Conservation (phyloP, 2,888 invertebrate species). For the Patella depressa region DNA sequence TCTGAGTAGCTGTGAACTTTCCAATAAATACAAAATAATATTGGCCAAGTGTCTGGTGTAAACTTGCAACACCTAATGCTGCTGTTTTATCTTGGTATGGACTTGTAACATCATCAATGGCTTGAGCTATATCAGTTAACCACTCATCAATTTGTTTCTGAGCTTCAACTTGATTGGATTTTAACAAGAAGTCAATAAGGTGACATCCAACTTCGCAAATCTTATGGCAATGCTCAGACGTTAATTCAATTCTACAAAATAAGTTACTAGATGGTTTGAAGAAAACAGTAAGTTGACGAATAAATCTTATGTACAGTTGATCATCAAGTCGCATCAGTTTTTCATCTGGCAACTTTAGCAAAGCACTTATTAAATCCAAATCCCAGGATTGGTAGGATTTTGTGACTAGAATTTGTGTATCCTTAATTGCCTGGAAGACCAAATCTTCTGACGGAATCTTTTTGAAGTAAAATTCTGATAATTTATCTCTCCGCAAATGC, state of each 20-base stretch:
- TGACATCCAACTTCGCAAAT: conserved; percentile 75
- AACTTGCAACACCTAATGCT: conserved; percentile 54
- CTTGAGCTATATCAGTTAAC: conserved; percentile 83
- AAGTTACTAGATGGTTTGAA: conserved; percentile 89
- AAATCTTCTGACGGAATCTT: conserved; percentile 60
- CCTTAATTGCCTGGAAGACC: conserved; percentile 76
- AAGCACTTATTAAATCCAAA: conserved; percentile 89
- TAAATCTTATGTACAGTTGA: conserved; percentile 77
- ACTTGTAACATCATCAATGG: conserved; percentile 68
- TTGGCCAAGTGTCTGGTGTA: conserved; percentile 89
- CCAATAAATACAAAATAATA: conserved; percentile 95
- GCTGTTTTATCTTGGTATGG: conserved; percentile 49
- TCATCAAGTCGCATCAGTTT: conserved; percentile 78
- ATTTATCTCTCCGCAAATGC: conserved; percentile 48
- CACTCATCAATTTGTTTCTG: conserved; percentile 80
- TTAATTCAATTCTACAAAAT: conserved; percentile 87
- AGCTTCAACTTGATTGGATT: conserved; percentile 76
- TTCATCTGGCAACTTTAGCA: conserved; percentile 80
- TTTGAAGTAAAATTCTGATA: conserved; percentile 53
- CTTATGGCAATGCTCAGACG: conserved; percentile 72
- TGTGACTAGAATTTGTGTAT: conserved; percentile 84
- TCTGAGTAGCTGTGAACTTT: conserved; percentile 75
- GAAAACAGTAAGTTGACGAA: conserved; percentile 85
- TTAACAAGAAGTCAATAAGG: conserved; percentile 82
- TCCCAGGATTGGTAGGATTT: conserved; percentile 89